Percentiles rank a stretch among this genome's conserved stretches.
Evolutionary conservation across 2,113 vertebrate species (phyloP).

Genomic region (Thymallus thymallus): DNA sequence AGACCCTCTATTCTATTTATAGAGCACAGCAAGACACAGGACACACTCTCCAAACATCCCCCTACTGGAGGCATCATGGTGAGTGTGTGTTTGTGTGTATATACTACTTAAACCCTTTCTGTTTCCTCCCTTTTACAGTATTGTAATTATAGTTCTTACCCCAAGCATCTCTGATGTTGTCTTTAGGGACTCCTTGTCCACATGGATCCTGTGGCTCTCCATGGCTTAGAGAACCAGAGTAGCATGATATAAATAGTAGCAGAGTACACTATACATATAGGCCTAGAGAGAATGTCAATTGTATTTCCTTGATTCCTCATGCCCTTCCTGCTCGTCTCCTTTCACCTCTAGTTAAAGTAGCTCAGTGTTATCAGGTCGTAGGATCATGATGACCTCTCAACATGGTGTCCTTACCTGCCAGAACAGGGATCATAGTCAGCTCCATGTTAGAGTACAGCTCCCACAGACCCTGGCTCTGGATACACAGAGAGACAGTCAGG

Average conservation of each 20-base stretch:
- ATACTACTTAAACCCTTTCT: neutral
- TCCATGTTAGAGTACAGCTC: slow-evolving; percentile 83
- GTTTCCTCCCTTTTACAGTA: neutral
- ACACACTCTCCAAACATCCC: slow-evolving; percentile 12
- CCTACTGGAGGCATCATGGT: neutral
- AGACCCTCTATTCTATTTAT: slow-evolving; percentile 55
- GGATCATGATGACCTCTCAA: neutral
- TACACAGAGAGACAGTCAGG: neutral
- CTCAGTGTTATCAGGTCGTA: no score
- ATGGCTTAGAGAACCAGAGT: slow-evolving; percentile 74
- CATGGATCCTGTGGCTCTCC: slow-evolving; percentile 82
- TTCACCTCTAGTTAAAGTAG: no score
- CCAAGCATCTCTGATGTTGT: slow-evolving; percentile 84
- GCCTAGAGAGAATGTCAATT: neutral
- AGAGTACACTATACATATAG: neutral
- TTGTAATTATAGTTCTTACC: slow-evolving; percentile 63
- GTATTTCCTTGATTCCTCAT: neutral
- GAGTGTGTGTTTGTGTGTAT: neutral
- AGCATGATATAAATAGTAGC: neutral
- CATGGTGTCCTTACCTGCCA: slow-evolving; percentile 80
- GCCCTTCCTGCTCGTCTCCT: neutral
- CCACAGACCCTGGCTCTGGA: slow-evolving; percentile 81
- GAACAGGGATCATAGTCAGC: slow-evolving; percentile 83
- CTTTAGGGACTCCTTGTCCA: slow-evolving; percentile 81
- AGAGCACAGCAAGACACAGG: slow-evolving; percentile 42